These are phyloP conservation scores for Taeniopygia guttata DNA, from an alignment of 2,797 vertebrate species.

Conservation along the genomic window DNA sequence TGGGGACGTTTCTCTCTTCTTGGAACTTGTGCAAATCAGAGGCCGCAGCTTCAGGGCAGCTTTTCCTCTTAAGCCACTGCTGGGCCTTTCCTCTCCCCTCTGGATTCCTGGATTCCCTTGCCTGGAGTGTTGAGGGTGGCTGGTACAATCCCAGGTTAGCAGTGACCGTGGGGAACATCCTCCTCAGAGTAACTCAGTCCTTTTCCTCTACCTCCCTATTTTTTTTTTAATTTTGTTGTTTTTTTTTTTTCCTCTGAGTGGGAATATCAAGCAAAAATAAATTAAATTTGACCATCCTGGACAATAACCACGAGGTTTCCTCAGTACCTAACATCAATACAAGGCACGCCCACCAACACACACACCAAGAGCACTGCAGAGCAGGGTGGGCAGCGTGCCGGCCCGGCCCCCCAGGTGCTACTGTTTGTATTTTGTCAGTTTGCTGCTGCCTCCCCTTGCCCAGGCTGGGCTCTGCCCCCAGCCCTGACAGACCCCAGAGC, in stretches of 20 bases:
- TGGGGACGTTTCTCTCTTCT: background rate
- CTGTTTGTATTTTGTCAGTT: slow-evolving; percentile 53
- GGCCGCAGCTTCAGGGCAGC: slow-evolving; percentile 9
- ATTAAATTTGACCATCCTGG: slow-evolving; percentile 61
- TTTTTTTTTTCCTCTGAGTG: slow-evolving; percentile 31
- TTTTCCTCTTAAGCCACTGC: background rate
- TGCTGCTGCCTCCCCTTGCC: slow-evolving; percentile 45
- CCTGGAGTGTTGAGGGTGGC: background rate
- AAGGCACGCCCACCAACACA: slow-evolving; percentile 68
- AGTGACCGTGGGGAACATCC: background rate
- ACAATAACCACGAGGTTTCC: slow-evolving; percentile 65
- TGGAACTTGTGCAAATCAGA: slow-evolving; percentile 53
- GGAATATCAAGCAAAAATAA: slow-evolving; percentile 68
- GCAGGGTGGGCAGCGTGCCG: slow-evolving; percentile 12
- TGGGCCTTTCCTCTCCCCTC: background rate
- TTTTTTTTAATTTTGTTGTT: background rate
- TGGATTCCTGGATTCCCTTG: background rate
- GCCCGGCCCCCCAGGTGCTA: slow-evolving; percentile 54
- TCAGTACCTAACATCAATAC: slow-evolving; percentile 74
- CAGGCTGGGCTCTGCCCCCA: slow-evolving; percentile 39
- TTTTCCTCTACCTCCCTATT: background rate
- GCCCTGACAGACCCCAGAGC: slow-evolving; percentile 10
- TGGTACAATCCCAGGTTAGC: background rate
- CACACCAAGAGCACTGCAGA: slow-evolving; percentile 56
- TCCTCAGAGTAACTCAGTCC: background rate